Percentiles rank a stretch among this genome's conserved stretches.
These are phyloP conservation scores for Spilosoma lubricipeda DNA, from an alignment of 2,888 invertebrate genomes.

Conservation along the genomic window DNA sequence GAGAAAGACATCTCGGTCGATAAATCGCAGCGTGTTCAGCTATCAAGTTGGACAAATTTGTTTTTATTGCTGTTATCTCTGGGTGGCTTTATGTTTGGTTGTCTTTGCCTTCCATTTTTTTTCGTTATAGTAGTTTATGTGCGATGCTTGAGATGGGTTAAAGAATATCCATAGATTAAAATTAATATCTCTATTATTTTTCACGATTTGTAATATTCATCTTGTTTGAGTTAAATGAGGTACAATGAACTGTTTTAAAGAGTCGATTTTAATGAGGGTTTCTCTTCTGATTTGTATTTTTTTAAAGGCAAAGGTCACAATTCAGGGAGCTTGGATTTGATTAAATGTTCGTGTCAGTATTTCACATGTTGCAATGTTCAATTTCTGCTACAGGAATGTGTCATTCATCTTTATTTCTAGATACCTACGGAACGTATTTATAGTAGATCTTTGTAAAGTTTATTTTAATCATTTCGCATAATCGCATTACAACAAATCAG, in stretches of 20 bases:
- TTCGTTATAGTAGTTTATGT: conserved; percentile 53
- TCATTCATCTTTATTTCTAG: neutral
- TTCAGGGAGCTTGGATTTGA: neutral
- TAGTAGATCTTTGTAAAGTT: neutral
- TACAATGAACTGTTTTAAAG: conserved; percentile 26
- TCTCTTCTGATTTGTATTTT: conserved; percentile 8
- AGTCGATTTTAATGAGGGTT: conserved; percentile 9
- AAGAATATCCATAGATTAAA: conserved; percentile 42
- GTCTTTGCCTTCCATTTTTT: conserved; percentile 55
- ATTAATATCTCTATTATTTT: conserved; percentile 54
- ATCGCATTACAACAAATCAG: conserved; percentile 43
- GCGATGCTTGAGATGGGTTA: conserved; percentile 35
- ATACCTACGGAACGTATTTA: neutral
- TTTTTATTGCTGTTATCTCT: conserved; percentile 81
- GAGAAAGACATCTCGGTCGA: conserved; percentile 78
- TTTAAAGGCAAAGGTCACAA: conserved; percentile 1
- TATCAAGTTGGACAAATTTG: conserved; percentile 79
- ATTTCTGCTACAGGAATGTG: neutral
- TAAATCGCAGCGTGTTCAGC: conserved; percentile 77
- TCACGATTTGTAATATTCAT: conserved; percentile 25
- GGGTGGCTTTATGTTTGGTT: conserved; percentile 78
- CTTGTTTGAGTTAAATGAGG: conserved; percentile 9
- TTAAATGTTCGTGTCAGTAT: neutral
- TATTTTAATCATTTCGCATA: conserved; percentile 30
- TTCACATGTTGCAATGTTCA: neutral